These are phyloP conservation scores for Drosophila repletoides DNA, from an alignment of 1,140 invertebrate species.

Conservation along the genomic window DNA sequence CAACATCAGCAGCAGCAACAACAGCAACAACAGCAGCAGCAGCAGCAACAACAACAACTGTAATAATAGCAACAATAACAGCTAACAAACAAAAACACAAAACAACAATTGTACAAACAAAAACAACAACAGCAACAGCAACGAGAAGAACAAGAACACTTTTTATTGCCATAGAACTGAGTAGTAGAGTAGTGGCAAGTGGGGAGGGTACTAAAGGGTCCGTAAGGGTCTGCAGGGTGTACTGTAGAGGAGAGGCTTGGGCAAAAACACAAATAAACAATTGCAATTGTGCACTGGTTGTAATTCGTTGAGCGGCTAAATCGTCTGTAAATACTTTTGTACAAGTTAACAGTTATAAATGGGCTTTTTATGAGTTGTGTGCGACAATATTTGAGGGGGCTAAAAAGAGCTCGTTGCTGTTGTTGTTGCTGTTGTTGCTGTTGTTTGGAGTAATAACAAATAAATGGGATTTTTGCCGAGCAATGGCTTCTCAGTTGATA, in stretches of 20 bases:
- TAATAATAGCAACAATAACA: conserved; percentile 73
- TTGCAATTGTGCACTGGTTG: conserved; percentile 68
- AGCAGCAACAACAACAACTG: conserved; percentile 48
- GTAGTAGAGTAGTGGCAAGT: conserved; percentile 1
- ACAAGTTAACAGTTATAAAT: conserved; percentile 81
- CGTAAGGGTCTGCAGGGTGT: too few relatives aligned
- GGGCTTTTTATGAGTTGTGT: conserved; percentile 76
- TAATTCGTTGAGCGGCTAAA: conserved; percentile 76
- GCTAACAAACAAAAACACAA: conserved; percentile 57
- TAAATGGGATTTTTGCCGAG: conserved; percentile 54
- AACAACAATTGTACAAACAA: conserved; percentile 69
- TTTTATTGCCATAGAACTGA: conserved; percentile 58
- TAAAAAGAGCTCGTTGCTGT: conserved; percentile 6
- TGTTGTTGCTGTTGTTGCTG: conserved; percentile 8
- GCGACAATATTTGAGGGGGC: conserved; percentile 66
- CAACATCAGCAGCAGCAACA: conserved; percentile 29
- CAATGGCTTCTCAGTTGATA: conserved; percentile 25
- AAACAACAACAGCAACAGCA: conserved; percentile 39
- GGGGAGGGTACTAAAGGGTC: too few relatives aligned
- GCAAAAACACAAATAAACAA: conserved; percentile 68
- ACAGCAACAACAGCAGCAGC: conserved; percentile 28
- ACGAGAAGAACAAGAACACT: conserved; percentile 63
- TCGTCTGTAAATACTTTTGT: conserved; percentile 80
- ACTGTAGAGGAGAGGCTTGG: not conserved
- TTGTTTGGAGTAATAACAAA: conserved; percentile 49